Evolutionary conservation across 2,113 vertebrate species (phyloP), one percentile per base, ranked within the genome.

Genomic region (Nothoprocta perdicaria): DNA sequence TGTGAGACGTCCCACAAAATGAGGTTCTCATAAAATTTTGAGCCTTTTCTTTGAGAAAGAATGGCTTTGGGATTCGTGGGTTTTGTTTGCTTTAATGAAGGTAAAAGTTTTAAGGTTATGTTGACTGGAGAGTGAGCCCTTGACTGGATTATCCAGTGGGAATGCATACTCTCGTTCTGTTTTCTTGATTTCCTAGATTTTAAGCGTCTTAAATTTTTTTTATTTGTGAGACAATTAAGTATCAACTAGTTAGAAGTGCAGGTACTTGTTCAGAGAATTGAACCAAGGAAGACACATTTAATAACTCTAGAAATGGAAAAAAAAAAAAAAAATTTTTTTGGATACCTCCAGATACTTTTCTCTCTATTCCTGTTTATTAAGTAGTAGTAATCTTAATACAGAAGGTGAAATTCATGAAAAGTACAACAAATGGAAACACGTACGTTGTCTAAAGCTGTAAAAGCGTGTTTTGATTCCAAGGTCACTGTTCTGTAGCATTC

Each of bases 1-100:
- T 97, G 96, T 94, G 95, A 97, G 96, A 96, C 24, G 83, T 97
- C 95, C 94, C 96, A 95, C 96, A 92, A 97, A 98, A 96, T 2
- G 7, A 85, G 45, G 77, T 95, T 87, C 81, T 95, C 26, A 38
- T 84, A 95, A 94, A 79, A 84, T 94, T 97, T 94, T 91, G 85
- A 96, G 91, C 82, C 84, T 94, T 88, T 88, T 90, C 63, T 92
- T 91, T 86, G 94, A 80, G 91, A 86, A 95, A 92, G 87, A 67
- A 89, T 62, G 23, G 83, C 94, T 96, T 94, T 95, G 93, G 92
- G 95, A 93, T 92, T 86, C 40, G 31, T 92, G 84, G 91, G 38
- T 96, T 96, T 95, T 96, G 80, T 96, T 97, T 96, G 96, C 81
- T 96, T 95, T 96, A 91, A 86, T 94, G 94, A n/a, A 84, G 91